A percentile compares a stretch with the other conserved stretches of the same genome.
Evolutionary conservation across 2,797 vertebrate species (phyloP).

Genomic region (Sphenodon punctatus): DNA sequence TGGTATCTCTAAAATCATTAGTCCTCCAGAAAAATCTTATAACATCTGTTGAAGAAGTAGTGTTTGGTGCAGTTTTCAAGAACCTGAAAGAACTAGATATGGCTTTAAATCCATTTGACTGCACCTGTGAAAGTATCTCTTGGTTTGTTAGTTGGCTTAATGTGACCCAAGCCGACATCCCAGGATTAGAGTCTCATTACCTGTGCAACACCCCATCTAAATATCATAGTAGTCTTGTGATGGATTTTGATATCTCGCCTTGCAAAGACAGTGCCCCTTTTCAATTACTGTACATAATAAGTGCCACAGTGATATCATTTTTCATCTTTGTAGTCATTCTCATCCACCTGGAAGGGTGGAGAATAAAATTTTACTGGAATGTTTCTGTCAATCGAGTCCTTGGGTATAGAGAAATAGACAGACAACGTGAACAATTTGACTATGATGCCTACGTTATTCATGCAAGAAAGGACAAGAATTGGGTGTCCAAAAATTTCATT

Average conservation of each 20-base stretch:
- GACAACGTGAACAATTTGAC: slow-evolving; percentile 74
- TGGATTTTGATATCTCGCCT: slow-evolving; percentile 83
- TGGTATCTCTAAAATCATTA: slow-evolving; percentile 78
- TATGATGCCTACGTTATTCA: slow-evolving; percentile 91
- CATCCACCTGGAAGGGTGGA: slow-evolving; percentile 91
- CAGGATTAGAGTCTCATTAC: slow-evolving; percentile 77
- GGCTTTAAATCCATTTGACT: slow-evolving; percentile 92
- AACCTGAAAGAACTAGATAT: slow-evolving; percentile 83
- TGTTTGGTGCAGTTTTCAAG: slow-evolving; percentile 80
- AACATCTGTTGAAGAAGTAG: slow-evolving; percentile 83
- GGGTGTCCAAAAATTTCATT: slow-evolving; percentile 85
- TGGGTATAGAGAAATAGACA: slow-evolving; percentile 84
- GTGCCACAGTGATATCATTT: slow-evolving; percentile 64
- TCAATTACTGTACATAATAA: slow-evolving; percentile 81
- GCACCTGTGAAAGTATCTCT: slow-evolving; percentile 93
- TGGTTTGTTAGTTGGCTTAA: slow-evolving; percentile 95
- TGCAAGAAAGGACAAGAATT: slow-evolving; percentile 79
- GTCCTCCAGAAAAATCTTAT: slow-evolving; percentile 89
- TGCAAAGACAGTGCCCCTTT: slow-evolving; percentile 92
- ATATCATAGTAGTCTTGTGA: slow-evolving; percentile 82
- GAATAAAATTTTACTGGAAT: slow-evolving; percentile 91
- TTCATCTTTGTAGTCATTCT: slow-evolving; percentile 76
- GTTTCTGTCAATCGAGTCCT: slow-evolving; percentile 84
- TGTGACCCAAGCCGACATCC: slow-evolving; percentile 75
- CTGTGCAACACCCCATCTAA: slow-evolving; percentile 89